Evolutionary conservation across 2,113 vertebrate species (phyloP).

Genomic region (Poecilia latipinna): DNA sequence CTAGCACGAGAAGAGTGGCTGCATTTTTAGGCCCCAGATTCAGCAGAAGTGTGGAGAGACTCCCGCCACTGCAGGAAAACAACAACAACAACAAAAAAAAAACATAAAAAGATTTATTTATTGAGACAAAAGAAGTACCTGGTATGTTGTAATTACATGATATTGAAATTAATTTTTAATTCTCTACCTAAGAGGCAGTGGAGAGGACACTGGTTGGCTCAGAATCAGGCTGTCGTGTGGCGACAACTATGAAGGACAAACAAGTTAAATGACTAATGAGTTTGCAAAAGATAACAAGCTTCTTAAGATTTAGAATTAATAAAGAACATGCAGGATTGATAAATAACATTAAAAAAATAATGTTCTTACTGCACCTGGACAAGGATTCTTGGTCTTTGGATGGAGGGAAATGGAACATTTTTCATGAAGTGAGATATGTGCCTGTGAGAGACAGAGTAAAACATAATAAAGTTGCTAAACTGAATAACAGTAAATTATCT

Average conservation of each 20-base stretch:
- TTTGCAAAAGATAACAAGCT: constrained; percentile 11
- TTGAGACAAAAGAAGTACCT: not conserved
- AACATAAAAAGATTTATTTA: not conserved
- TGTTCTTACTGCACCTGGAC: constrained; percentile 86
- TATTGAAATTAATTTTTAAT: not conserved
- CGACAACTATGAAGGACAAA: constrained; percentile 85
- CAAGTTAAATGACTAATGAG: constrained; percentile 8
- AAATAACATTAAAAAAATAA: not conserved
- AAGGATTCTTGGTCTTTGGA: constrained; percentile 94
- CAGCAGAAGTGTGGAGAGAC: constrained; percentile 93
- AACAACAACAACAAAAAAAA: constrained; percentile 9
- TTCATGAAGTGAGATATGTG: constrained; percentile 99
- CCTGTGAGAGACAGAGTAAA: constrained; percentile 72
- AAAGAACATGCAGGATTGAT: not conserved
- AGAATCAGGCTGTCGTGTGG: constrained; percentile 96
- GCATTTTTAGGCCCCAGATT: constrained; percentile 97
- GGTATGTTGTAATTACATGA: not conserved
- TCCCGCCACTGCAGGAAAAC: constrained; percentile 85
- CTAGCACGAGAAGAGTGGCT: constrained; percentile 91
- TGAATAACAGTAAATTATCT: not conserved
- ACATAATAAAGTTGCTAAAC: not conserved
- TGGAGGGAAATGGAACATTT: constrained; percentile 95
- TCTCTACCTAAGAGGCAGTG: constrained; percentile 91
- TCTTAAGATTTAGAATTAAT: not conserved
- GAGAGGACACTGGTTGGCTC: constrained; percentile 97